phyloP scores from a whole-genome alignment of 2,113 vertebrate genomes.

The Ammodytes dubius region DNA sequence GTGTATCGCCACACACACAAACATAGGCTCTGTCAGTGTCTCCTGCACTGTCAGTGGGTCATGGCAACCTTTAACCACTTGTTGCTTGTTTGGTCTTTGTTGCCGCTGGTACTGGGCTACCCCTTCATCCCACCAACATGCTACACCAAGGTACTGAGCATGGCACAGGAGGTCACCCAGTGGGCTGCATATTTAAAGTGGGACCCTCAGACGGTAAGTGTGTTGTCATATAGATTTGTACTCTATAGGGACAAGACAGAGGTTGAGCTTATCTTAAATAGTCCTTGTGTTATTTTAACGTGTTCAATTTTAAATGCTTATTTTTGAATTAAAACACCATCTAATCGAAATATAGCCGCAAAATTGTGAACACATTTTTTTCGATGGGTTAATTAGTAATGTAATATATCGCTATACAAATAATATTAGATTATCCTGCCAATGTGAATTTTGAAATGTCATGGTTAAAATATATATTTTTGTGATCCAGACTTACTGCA shows the following conservation, averaged over 20 bases:
- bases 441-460: neutral
- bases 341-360: neutral
- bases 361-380: neutral
- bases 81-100: slow-evolving; percentile 43
- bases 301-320: neutral
- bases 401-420: neutral
- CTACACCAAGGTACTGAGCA: slow-evolving; percentile 75
- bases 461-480: neutral
- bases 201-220: slow-evolving; percentile 67
- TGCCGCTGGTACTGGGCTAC: slow-evolving; percentile 46
- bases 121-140: slow-evolving; percentile 77
- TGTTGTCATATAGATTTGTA: neutral
- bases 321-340: neutral
- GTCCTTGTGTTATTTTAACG: neutral
- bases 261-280: neutral
- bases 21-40: neutral
- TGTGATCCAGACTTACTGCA: slow-evolving; percentile 61
- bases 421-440: neutral
- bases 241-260: neutral
- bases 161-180: slow-evolving; percentile 65
- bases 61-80: slow-evolving; percentile 51
- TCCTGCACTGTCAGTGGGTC: slow-evolving; percentile 24
- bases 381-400: neutral
- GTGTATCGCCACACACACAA: slow-evolving; percentile 30
- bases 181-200: slow-evolving; percentile 64